phyloP scores from a whole-genome alignment of 2,113 vertebrate species.

The Xiphophorus couchianus region DNA sequence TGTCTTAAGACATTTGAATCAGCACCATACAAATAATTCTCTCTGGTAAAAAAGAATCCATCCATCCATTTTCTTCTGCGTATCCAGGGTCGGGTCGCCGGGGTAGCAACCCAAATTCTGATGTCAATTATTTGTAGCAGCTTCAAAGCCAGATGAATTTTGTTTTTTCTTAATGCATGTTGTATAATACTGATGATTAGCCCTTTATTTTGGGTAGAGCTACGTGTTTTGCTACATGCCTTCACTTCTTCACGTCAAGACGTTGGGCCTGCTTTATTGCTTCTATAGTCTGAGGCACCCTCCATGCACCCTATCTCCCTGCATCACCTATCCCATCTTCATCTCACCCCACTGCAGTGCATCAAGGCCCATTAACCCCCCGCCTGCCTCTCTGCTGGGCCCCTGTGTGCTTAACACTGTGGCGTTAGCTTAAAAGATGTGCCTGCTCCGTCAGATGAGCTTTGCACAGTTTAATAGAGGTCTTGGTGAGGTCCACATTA shows the following conservation, averaged over 20 bases:
- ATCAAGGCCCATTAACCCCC: slow-evolving; percentile 85
- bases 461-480: slow-evolving; percentile 83
- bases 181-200: not conserved
- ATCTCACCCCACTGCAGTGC: slow-evolving; percentile 61
- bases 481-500: slow-evolving; percentile 78
- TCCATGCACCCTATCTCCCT: slow-evolving; percentile 31
- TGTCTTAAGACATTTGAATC: too few relatives aligned
- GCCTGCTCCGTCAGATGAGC: slow-evolving; percentile 76
- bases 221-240: too few relatives aligned
- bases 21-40: too few relatives aligned
- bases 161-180: too few relatives aligned
- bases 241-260: not conserved
- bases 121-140: too few relatives aligned
- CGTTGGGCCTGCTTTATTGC: slow-evolving; percentile 38
- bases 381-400: slow-evolving; percentile 78
- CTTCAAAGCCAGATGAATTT: too few relatives aligned
- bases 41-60: too few relatives aligned
- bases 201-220: not conserved
- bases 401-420: slow-evolving; percentile 81
- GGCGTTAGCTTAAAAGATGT: slow-evolving; percentile 81
- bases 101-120: too few relatives aligned
- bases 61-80: too few relatives aligned
- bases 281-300: slow-evolving; percentile 47
- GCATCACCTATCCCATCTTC: slow-evolving; percentile 32
- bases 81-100: too few relatives aligned